Conservation (phyloP, 1,140 invertebrate genomes). For the Euura lappo region DNA sequence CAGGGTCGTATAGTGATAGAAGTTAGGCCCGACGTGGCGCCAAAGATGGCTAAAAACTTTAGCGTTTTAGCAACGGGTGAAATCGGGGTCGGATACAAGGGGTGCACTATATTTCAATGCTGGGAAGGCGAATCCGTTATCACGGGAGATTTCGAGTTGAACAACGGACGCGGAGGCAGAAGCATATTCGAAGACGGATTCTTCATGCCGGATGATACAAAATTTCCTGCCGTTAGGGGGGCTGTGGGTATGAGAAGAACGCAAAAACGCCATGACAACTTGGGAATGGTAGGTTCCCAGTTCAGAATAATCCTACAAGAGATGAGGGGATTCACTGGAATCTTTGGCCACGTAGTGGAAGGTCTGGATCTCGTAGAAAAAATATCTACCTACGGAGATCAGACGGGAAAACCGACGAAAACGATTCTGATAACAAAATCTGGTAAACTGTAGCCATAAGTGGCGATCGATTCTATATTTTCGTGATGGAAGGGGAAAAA, state of each 20-base stretch:
- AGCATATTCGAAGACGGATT: conserved; percentile 79
- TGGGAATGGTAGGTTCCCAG: conserved; percentile 83
- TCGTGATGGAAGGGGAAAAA: conserved; percentile 6
- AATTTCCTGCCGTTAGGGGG: conserved; percentile 75
- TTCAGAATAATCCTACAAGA: conserved; percentile 82
- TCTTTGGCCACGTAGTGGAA: conserved; percentile 82
- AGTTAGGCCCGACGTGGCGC: conserved; percentile 82
- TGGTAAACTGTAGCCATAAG: conserved; percentile 68
- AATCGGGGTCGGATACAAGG: conserved; percentile 78
- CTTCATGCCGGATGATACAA: conserved; percentile 84
- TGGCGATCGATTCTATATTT: not conserved
- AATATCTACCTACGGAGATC: conserved; percentile 78
- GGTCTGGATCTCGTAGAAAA: conserved; percentile 82
- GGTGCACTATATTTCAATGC: conserved; percentile 81
- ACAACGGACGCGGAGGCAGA: conserved; percentile 80
- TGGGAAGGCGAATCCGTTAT: conserved; percentile 84
- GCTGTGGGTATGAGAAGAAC: conserved; percentile 84
- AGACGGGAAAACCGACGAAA: conserved; percentile 77
- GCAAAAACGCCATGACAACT: conserved; percentile 79
- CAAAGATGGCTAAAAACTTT: conserved; percentile 92
- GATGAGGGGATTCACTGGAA: conserved; percentile 82
- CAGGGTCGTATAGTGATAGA: conserved; percentile 83
- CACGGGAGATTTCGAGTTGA: conserved; percentile 81
- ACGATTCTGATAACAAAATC: conserved; percentile 78
- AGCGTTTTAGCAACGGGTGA: conserved; percentile 80